Percentiles rank a stretch among this genome's conserved stretches.
phyloP scores from a whole-genome alignment of 1,140 invertebrate species.

The Conus ventricosus region DNA sequence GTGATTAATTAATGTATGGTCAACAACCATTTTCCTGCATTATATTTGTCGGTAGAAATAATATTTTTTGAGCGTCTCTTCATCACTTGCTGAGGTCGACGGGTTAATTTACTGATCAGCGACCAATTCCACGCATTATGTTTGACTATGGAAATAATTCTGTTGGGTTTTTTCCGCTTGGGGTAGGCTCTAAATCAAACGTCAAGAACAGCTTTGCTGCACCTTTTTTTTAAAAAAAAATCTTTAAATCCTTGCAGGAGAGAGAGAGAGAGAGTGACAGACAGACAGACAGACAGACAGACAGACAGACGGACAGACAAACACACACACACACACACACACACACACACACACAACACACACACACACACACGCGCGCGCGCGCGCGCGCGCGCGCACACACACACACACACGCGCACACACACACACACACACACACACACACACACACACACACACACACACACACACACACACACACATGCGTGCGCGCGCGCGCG shows the following conservation, averaged over 20 bases:
- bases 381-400: not conserved
- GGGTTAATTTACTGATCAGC: no score
- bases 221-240: no score
- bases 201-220: no score
- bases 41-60: no score
- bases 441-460: conserved; percentile 15
- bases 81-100: no score
- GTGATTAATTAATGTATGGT: no score
- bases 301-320: conserved; percentile 32
- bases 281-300: conserved; percentile 43
- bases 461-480: not conserved
- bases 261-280: conserved; percentile 50
- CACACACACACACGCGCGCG: not conserved
- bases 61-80: no score
- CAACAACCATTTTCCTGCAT: no score
- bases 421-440: not conserved
- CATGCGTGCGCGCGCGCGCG: not conserved
- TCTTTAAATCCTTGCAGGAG: not conserved
- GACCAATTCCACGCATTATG: no score
- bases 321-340: not conserved
- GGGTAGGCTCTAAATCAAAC: no score
- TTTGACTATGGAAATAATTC: no score
- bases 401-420: not conserved
- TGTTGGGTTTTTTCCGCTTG: no score
- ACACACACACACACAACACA: not conserved